Evolutionary conservation across 2,113 vertebrate genomes (phyloP), one percentile per base, ranked within the genome.

Genomic region (Gallinago paraguaiae): DNA sequence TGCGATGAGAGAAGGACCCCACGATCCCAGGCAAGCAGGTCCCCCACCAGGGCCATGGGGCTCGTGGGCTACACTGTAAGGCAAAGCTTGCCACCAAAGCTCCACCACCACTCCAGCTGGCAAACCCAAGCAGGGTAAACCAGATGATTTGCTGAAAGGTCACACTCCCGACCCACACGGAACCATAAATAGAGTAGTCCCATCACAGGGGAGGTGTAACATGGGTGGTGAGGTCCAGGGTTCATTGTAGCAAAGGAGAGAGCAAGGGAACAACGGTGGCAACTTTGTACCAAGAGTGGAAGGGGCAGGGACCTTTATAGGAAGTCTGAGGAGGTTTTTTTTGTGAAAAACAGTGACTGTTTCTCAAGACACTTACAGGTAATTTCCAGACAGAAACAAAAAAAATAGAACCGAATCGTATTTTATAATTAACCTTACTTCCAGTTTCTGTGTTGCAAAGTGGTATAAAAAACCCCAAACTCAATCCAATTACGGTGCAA

Each of bases 161-260:
- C 48, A 33, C 9, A 1, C 14, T 74, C 59, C 45, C 0, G 2
- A 69, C 3, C 28, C 79, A 25, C 14, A 11, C 28, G 15, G 23
- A 25, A 48, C 17, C 10, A 45, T 25, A n/a, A 28, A 23, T 2
- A 7, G 0, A 28, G n/a, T 0, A 41, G 22, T 43, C 65, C 53
- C 31, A 28, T n/a, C 45, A 27, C 3, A 50, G n/a, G 8, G 33
- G 30, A 65, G 45, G 59, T 33, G 5, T 11, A 51, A 51, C 39
- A 20, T 7, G 60, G 6, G 0, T 2, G 0, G 27, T 5, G 61
- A 76, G 79, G 22, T 10, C 43, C 35, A 37, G 31, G 71, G 39
- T 22, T 75, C 35, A 11, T 43, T 31, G n/a, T 82, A 69, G 24
- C 13, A 30, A 88, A 60, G 11, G 1, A 60, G 7, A 81, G n/a